These are phyloP conservation scores for Bovichtus variegatus DNA, from an alignment of 2,797 vertebrate species.

Conservation along the genomic window DNA sequence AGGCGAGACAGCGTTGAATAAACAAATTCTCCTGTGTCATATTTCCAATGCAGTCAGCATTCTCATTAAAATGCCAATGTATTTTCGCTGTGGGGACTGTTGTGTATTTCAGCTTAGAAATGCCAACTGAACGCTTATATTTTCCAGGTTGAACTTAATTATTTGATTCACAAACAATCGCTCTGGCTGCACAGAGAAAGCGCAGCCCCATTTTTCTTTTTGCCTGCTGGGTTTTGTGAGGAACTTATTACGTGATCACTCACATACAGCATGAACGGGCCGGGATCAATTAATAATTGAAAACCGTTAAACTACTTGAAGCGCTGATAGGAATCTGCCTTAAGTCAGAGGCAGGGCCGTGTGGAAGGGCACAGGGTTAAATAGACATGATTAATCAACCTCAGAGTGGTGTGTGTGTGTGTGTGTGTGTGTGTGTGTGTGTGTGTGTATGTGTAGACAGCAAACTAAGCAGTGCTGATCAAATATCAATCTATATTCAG, in stretches of 20 bases:
- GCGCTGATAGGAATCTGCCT: conserved; percentile 56
- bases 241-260: conserved; percentile 64
- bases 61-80: conserved; percentile 62
- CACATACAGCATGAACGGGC: conserved; percentile 31
- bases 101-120: conserved; percentile 35
- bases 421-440: neutral
- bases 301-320: conserved; percentile 64
- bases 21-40: conserved; percentile 52
- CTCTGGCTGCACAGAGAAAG: conserved; percentile 12
- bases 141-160: conserved; percentile 58
- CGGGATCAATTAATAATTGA: conserved; percentile 76
- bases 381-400: conserved; percentile 72
- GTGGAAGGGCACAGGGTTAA: conserved; percentile 68
- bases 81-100: conserved; percentile 16
- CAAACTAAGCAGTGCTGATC: no score
- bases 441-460: neutral
- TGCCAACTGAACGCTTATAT: conserved; percentile 4
- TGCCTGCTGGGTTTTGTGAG: conserved; percentile 48
- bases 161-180: conserved; percentile 44
- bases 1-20: conserved; percentile 42
- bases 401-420: neutral
- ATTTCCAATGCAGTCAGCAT: conserved; percentile 53
- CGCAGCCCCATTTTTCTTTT: conserved; percentile 44
- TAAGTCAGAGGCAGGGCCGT: conserved; percentile 50
- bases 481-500: no score